Evolutionary conservation across 2,113 vertebrate species (phyloP).

Genomic region (Empidonax alnorum): DNA sequence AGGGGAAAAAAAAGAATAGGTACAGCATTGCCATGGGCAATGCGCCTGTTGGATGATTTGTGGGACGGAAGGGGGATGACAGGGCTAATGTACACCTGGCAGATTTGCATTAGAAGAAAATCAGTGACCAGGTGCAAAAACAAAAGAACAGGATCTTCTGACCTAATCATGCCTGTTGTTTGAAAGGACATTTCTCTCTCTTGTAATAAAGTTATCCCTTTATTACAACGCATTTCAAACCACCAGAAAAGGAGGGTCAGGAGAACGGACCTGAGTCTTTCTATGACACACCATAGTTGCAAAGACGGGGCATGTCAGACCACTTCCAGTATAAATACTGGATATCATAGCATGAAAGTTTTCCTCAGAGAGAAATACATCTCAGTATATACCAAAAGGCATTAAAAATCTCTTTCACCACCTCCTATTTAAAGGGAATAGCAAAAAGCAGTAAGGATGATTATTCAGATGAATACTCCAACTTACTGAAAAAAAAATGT

Average conservation of each 20-base stretch:
- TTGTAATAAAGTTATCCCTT: background rate
- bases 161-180: background rate
- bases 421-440: background rate
- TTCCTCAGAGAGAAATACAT: background rate
- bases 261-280: background rate
- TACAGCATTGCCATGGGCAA: background rate
- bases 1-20: background rate
- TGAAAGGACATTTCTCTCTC: background rate
- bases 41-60: background rate
- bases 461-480: background rate
- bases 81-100: background rate
- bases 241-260: background rate
- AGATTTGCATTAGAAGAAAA: background rate
- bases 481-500: background rate
- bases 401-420: background rate
- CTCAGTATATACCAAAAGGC: background rate
- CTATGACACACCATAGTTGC: rapidly evolving
- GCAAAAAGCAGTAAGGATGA: background rate
- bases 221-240: background rate
- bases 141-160: background rate
- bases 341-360: background rate
- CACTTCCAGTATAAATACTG: background rate
- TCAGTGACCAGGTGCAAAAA: background rate
- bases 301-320: rapidly evolving
- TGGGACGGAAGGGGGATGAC: background rate